Conservation (phyloP, 2,113 vertebrate species). For the Benitochromis conjunctus region DNA sequence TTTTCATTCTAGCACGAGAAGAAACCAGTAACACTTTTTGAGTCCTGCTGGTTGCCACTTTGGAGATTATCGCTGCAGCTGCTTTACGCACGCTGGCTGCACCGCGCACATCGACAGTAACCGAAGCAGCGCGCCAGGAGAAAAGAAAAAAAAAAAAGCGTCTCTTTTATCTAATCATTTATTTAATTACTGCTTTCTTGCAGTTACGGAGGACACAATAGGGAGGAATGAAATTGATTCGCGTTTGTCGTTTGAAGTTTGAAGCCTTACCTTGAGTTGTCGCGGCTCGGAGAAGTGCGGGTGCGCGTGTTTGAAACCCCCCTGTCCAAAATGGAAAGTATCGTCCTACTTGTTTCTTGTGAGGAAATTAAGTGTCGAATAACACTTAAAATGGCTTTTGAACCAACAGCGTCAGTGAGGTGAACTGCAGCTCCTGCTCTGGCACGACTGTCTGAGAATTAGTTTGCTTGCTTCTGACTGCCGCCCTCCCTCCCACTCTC, state of each 20-base stretch:
- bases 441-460: conserved; percentile 60
- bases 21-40: not conserved
- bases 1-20: not conserved
- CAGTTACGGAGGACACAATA: not conserved
- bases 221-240: not conserved
- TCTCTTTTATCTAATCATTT: not conserved
- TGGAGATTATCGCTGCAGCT: conserved; percentile 34
- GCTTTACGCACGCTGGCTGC: conserved; percentile 34
- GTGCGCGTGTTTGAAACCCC: conserved; percentile 26
- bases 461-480: conserved; percentile 64
- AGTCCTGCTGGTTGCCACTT: not conserved
- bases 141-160: not conserved
- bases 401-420: conserved; percentile 17
- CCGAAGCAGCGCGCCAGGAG: not conserved
- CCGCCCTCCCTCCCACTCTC: conserved; percentile 58
- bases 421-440: conserved; percentile 41
- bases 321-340: conserved; percentile 51
- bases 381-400: not conserved
- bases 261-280: conserved; percentile 59
- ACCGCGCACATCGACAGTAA: not conserved
- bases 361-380: not conserved
- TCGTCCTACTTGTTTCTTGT: conserved; percentile 3
- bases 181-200: not conserved
- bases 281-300: conserved; percentile 45
- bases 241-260: not conserved